phyloP scores from a whole-genome alignment of 2,888 invertebrate species.

The Drosophila subquinaria region DNA sequence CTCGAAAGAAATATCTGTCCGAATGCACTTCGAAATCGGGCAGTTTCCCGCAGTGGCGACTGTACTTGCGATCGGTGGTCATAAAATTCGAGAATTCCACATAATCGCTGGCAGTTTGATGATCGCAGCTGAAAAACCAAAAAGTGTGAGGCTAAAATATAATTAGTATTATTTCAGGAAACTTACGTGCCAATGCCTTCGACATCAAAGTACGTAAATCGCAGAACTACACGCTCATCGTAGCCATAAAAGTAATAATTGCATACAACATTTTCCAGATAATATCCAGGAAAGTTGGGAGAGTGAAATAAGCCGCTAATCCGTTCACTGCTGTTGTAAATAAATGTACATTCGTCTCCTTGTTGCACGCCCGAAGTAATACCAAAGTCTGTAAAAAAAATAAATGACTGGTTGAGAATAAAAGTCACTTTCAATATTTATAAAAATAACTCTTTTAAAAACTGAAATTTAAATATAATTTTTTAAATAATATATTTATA shows the following conservation, averaged over 20 bases:
- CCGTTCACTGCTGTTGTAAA: conserved; percentile 93
- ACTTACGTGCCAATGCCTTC: conserved; percentile 97
- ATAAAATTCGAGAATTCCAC: conserved; percentile 98
- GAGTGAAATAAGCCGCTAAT: conserved; percentile 92
- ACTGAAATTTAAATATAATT: too few relatives aligned
- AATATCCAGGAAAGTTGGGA: conserved; percentile 96
- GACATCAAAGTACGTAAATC: conserved; percentile 96
- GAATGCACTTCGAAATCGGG: conserved; percentile 92
- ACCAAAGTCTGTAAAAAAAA: conserved; percentile 90
- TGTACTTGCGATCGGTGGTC: conserved; percentile 95
- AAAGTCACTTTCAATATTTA: too few relatives aligned
- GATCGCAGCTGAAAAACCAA: conserved; percentile 90
- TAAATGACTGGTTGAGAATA: too few relatives aligned
- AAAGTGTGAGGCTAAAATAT: background rate
- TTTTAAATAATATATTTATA: too few relatives aligned
- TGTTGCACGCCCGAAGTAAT: conserved; percentile 93
- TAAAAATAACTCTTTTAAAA: too few relatives aligned
- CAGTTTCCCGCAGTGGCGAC: conserved; percentile 92
- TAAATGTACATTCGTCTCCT: conserved; percentile 93
- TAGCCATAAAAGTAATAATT: conserved; percentile 96
- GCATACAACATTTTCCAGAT: conserved; percentile 95
- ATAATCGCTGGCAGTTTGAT: conserved; percentile 96
- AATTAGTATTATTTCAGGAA: conserved; percentile 7
- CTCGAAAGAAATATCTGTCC: conserved; percentile 96
- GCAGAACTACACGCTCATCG: conserved; percentile 92